phyloP scores from a whole-genome alignment of 2,113 vertebrate species.

The Aplodontia rufa region DNA sequence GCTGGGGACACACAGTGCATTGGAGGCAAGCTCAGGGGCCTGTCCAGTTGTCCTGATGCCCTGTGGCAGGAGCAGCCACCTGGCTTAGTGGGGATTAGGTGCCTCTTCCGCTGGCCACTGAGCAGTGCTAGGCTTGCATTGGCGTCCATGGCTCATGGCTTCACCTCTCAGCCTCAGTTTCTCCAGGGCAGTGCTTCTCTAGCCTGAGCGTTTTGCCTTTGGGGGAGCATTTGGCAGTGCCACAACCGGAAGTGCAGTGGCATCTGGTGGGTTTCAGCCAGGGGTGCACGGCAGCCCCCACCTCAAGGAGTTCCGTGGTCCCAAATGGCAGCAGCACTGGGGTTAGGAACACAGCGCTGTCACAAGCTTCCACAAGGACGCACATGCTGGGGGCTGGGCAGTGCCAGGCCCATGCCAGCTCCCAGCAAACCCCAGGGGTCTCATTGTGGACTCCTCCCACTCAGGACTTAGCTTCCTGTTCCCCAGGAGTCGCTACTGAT shows the following conservation, averaged over 20 bases:
- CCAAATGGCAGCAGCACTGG: neutral
- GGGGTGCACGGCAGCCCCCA: neutral
- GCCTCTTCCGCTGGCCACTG: neutral
- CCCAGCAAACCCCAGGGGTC: no score
- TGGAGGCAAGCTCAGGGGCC: neutral
- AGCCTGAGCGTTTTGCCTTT: neutral
- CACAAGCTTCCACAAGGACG: no score
- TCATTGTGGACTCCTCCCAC: neutral
- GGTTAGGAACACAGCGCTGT: rapidly evolving
- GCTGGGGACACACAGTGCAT: neutral
- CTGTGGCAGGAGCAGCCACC: neutral
- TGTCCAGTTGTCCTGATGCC: neutral
- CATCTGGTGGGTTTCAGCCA: neutral
- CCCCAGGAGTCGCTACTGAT: neutral
- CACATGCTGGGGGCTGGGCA: rapidly evolving
- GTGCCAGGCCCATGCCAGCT: no score
- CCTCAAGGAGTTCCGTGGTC: neutral
- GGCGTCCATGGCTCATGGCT: neutral
- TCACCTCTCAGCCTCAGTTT: neutral
- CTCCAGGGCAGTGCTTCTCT: neutral
- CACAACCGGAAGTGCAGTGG: neutral
- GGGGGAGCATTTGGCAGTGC: neutral
- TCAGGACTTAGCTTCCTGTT: neutral
- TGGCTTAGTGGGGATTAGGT: neutral
- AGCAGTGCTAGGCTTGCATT: neutral